Base-by-base conservation (phyloP, 2,888 invertebrate genomes). In the Lasioglossum vierecki region DNA sequence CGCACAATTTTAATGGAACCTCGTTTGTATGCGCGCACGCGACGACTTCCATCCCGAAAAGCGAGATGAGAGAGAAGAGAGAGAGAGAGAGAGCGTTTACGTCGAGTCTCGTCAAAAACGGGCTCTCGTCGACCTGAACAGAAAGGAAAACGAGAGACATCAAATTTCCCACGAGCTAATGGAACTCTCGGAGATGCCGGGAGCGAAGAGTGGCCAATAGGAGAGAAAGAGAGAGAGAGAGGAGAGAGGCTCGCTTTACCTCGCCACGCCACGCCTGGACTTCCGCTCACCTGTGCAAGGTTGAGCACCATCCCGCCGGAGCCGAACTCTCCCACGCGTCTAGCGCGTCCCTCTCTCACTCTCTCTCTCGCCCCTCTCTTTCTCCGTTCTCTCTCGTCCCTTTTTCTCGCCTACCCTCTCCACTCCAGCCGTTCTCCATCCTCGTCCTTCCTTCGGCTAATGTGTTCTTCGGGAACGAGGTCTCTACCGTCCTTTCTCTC, bases 301-400 rank as follows among this genome's bases (percentile, higher is more conserved):
- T 94, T 93, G 93, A 93, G 93, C 93, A 93, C 93, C 92, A 86
- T 88, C 91, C 91, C 86, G 88, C 76, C 80, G 86, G 84, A 90
- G 84, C 89, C 91, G 82, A 92, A 92, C 92, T 92, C 94, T 94
- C 94, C 93, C 94, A 94, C 94, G 93, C 93, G 92, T 93, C 90
- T 85, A n/a, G 57, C 75, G 68, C 39, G 53, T 77, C 49, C 26
- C 53, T 53, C 2, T 18, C 53, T 49, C 53, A 8, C 22, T 53
- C 53, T n/a, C 9, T n/a, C n/a, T 22, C 53, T n/a, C 9, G 9
- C n/a, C 8, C n/a, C 9, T 0, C 53, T n/a, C 53, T 53, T 13
- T 15, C 22, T 39, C 53, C 15, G 0, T 77, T 57, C 74, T 83
- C 13, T 53, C 8, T 53, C 53, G 8, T 76, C 74, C 49, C 57